A percentile compares a stretch with the other conserved stretches of the same genome.
phyloP scores from a whole-genome alignment of 2,113 vertebrate genomes.

The Plecotus auritus region DNA sequence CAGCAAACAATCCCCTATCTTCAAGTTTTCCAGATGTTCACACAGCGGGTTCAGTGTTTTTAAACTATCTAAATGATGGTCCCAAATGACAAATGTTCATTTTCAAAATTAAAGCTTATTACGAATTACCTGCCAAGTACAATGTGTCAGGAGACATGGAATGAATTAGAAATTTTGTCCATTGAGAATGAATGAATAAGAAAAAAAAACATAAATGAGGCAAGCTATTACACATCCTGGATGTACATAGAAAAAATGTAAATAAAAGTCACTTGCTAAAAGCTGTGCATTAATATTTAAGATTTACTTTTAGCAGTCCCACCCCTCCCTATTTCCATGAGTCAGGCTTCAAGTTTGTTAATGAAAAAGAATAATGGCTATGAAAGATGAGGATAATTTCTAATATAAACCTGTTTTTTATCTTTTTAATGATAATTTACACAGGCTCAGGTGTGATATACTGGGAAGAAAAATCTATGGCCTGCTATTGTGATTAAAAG shows the following conservation, averaged over 20 bases:
- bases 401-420: not conserved
- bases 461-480: not conserved
- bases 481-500: not conserved
- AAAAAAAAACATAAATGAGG: constrained; percentile 57
- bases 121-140: constrained; percentile 74
- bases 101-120: constrained; percentile 77
- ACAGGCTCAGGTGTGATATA: not conserved
- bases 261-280: constrained; percentile 65
- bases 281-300: constrained; percentile 45
- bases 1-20: constrained; percentile 50
- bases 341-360: not conserved
- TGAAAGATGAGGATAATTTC: not conserved
- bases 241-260: constrained; percentile 56
- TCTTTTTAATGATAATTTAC: not conserved
- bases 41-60: constrained; percentile 67
- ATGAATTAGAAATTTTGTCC: constrained; percentile 66
- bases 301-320: not conserved
- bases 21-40: constrained; percentile 72
- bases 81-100: constrained; percentile 74
- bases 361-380: not conserved
- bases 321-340: not conserved
- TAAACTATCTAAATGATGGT: constrained; percentile 68
- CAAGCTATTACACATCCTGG: constrained; percentile 55
- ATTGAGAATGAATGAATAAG: constrained; percentile 62
- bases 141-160: constrained; percentile 70